Base-by-base conservation (phyloP, 1,140 invertebrate genomes). In the Hetaerina americana region DNA sequence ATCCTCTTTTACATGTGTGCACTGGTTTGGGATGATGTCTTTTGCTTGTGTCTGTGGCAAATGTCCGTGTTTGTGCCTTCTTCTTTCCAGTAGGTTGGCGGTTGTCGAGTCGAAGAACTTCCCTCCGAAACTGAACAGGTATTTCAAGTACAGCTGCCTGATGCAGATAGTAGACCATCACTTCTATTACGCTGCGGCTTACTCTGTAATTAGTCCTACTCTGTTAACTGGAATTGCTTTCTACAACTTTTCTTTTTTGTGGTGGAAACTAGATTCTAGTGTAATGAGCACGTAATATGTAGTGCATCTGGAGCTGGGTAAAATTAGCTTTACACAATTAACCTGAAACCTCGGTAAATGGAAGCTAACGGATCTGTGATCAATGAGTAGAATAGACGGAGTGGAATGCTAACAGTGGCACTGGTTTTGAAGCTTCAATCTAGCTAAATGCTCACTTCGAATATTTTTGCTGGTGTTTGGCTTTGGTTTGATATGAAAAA, bases 21-120 rank as follows among this genome's bases (percentile, higher is more conserved):
- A 26, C 40, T 71, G 26, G 40, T 27, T 27, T 73, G 25, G 66
- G 29, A 71, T 66, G n/a, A 28, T 69, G 69, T n/a, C 25, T 49
- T 73, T 71, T 71, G 27, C 27, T 40, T 31, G 6, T 18, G 3
- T 57, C 22, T 31, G 66, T 70, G 73, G 29, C 69, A 69, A 72
- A 70, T 74, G 66, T 74, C 72, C 66, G 72, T 70, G 70, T 40
- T 71, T 70, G 70, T 75, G 72, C 71, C 72, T 75, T 72, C 70
- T 73, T 73, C 73, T 69, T 40, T 73, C 26, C 71, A 70, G 68
- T 74, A 74, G 73, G 73, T 72, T 68, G 66, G 29, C 57, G 26
- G 29, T 68, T 68, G 66, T 68, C 49, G 73, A 74, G 66, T 28
- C 72, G 27, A 74, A 66, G 73, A 74, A 66, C 28, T 27, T 24